Conservation (phyloP, 2,888 invertebrate genomes). For the Xanthorhoe designata region DNA sequence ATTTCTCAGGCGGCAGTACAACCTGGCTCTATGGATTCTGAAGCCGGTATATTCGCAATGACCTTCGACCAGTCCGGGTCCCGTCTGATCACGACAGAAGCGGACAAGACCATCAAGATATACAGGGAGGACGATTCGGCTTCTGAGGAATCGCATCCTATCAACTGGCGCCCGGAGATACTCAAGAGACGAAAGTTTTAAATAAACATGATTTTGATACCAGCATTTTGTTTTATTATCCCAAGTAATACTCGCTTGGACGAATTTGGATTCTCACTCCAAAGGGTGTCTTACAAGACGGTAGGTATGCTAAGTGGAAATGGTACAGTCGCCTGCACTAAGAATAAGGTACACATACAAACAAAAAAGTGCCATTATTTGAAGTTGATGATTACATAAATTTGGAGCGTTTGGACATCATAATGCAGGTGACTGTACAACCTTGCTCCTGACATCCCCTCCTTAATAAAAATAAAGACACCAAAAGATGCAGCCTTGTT, state of each 20-base stretch:
- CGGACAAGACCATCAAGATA: slow-evolving; percentile 99
- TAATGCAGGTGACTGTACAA: too few species aligned
- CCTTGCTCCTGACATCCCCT: too few species aligned
- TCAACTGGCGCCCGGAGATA: slow-evolving; percentile 99
- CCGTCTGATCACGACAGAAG: slow-evolving; percentile 97
- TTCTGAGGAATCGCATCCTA: slow-evolving; percentile 97
- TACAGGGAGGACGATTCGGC: slow-evolving; percentile 99
- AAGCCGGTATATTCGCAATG: slow-evolving; percentile 98
- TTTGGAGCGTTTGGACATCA: too few species aligned
- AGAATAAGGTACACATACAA: too few species aligned
- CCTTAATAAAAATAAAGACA: too few species aligned
- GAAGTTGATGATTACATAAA: too few species aligned
- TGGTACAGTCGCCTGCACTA: too few species aligned
- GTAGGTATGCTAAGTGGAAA: background rate
- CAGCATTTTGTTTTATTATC: slow-evolving; percentile 4
- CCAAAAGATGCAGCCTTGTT: too few species aligned
- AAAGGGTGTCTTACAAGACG: background rate
- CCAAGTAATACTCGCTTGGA: background rate
- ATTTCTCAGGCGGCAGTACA: slow-evolving; percentile 93
- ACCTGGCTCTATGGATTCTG: slow-evolving; percentile 99
- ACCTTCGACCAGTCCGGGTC: slow-evolving; percentile 98
- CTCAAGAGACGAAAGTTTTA: slow-evolving; percentile 96
- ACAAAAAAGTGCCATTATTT: too few species aligned
- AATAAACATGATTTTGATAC: slow-evolving; percentile 24
- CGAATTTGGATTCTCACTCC: background rate